phyloP scores from a whole-genome alignment of 2,888 invertebrate genomes.

The Mycogona germanica region DNA sequence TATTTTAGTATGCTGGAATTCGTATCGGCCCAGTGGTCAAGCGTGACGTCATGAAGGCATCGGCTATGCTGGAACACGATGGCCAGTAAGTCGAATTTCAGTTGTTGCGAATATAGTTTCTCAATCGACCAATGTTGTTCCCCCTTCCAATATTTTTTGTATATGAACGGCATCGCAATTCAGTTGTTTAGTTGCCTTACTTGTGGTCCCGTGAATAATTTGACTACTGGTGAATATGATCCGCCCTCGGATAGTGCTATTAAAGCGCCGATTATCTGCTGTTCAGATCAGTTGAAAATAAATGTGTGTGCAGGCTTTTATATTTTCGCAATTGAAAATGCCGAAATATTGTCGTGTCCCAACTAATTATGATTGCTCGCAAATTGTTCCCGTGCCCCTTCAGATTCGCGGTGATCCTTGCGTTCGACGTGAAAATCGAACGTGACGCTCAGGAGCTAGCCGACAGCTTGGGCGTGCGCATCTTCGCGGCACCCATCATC shows the following conservation, averaged over 20 bases:
- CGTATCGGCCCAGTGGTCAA: constrained; percentile 99
- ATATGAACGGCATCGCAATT: not conserved
- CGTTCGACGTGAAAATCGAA: constrained; percentile 99
- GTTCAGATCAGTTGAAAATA: not conserved
- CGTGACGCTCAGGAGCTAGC: constrained; percentile 97
- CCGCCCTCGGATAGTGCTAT: no score
- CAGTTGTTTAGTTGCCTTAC: no score
- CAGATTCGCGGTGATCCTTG: constrained; percentile 91
- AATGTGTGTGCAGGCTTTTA: no score
- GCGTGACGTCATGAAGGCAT: constrained; percentile 98
- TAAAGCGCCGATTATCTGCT: no score
- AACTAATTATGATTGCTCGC: no score
- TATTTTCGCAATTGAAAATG: no score
- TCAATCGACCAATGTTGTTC: no score
- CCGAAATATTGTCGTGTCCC: no score
- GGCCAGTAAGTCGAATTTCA: constrained; percentile 61
- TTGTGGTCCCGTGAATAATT: no score
- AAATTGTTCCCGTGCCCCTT: constrained; percentile 19
- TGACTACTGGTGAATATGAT: no score
- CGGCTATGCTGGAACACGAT: constrained; percentile 99
- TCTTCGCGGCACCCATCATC: constrained; percentile 96
- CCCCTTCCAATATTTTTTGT: not conserved
- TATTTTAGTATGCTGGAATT: constrained; percentile 85
- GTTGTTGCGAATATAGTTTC: not conserved
- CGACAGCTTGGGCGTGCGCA: constrained; percentile 81